These are phyloP conservation scores for Phymatocera aterrima DNA, from an alignment of 2,888 invertebrate species.

Conservation along the genomic window DNA sequence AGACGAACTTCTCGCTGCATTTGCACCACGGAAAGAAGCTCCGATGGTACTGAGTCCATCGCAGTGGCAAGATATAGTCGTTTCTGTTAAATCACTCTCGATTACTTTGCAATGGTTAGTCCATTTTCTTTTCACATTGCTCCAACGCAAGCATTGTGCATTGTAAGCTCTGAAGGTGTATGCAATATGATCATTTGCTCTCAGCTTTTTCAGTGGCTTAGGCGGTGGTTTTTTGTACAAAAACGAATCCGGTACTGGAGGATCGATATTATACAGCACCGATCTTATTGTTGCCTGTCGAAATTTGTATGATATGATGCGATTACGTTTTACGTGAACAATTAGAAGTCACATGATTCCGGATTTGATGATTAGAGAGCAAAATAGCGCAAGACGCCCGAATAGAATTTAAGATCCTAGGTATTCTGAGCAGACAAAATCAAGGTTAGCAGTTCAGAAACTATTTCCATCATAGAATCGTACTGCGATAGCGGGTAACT, in stretches of 20 bases:
- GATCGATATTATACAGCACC: conserved; percentile 15
- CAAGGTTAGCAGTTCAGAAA: neutral
- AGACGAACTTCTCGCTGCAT: neutral
- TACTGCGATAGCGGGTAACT: neutral
- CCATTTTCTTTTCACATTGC: neutral
- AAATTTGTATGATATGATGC: neutral
- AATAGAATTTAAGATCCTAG: neutral
- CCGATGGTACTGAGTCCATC: conserved; percentile 44
- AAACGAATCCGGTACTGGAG: conserved; percentile 26
- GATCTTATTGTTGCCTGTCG: conserved; percentile 26
- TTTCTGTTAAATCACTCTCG: conserved; percentile 34
- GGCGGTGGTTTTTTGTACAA: neutral
- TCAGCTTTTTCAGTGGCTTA: neutral
- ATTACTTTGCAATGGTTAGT: conserved; percentile 26
- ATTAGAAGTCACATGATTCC: neutral
- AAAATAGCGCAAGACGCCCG: neutral
- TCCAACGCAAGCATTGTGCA: conserved; percentile 45
- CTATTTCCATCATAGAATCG: neutral
- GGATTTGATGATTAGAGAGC: neutral
- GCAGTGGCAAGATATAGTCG: conserved; percentile 31
- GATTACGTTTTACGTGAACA: neutral
- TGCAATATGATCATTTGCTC: conserved; percentile 7
- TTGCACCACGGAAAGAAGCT: conserved; percentile 17
- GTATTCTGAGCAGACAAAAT: neutral
- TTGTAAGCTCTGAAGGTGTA: conserved; percentile 39